Base-by-base conservation (phyloP, 2,888 invertebrate genomes). In the Steinernema scapterisci region DNA sequence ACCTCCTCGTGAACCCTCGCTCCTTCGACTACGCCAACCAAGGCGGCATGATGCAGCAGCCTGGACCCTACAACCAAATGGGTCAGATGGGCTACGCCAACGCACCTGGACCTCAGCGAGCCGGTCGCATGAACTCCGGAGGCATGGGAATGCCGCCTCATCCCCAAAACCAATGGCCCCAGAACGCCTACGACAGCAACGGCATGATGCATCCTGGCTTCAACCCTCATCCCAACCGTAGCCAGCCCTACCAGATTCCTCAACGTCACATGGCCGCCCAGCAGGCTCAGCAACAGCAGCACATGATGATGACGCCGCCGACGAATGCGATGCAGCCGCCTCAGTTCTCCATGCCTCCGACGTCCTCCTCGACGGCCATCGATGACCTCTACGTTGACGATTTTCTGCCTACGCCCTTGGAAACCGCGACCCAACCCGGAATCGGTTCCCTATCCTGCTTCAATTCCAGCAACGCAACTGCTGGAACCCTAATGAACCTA, bases 361-460 rank as follows among this genome's bases (percentile, higher is more conserved):
- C 21, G 19, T 44, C 27, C 54, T 43, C 56, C 25, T 13, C 71
- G 23, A 46, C 74, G 1, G 56, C 51, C 23, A 73, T 78, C 43
- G 79, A 79, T 25, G 79, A 79, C 51, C 63, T 79, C 45, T 78
- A 76, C 75, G 71, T 78, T 70, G 80, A 80, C 45, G 83, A 83
- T 70, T 78, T 83, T 76, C 76, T 83, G 72, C 83, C 83, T 21
- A 81, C 80, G 27, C 81, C 81, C 31, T 77, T 83, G 71, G 82
- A 82, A 52, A 75, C 71, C 3, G 25, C 1, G 6, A 1, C 25
- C 9, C 27, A 21, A 44, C 43, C 25, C 11, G 56, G 73, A 31
- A 74, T 54, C 38, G 71, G 72, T 27, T 44, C 70, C 19, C 11
- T 52, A 19, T 19, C n/a, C 45, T n/a, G 70, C 46, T 70, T n/a